Evolutionary conservation across 2,113 vertebrate species (phyloP).

Genomic region (Azemiops feae): DNA sequence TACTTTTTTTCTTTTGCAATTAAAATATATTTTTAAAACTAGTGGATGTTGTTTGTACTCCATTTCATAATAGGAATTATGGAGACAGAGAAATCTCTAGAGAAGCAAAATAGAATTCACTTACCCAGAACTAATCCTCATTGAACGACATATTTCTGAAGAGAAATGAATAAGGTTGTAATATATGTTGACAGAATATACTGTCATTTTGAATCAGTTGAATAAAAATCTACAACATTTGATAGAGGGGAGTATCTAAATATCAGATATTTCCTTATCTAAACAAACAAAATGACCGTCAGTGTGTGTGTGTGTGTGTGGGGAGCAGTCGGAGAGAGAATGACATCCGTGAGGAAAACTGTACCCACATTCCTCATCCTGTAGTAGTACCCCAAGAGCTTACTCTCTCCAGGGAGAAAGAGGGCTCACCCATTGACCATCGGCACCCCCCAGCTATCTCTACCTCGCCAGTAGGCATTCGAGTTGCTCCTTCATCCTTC

Average conservation of each 20-base stretch:
- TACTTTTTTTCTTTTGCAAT: slow-evolving; percentile 56
- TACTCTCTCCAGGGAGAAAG: neutral
- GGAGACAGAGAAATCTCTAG: neutral
- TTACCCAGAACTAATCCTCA: neutral
- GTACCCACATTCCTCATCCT: too few relatives aligned
- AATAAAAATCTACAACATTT: neutral
- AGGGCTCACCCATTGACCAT: neutral
- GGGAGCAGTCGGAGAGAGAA: neutral
- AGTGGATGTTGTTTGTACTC: slow-evolving; percentile 21
- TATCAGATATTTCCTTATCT: neutral
- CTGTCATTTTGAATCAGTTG: neutral
- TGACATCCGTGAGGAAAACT: too few relatives aligned
- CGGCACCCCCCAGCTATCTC: too few relatives aligned
- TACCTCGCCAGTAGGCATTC: too few relatives aligned
- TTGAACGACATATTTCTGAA: neutral
- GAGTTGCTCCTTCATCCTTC: too few relatives aligned
- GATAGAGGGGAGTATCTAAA: neutral
- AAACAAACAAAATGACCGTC: neutral
- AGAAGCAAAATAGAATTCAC: neutral
- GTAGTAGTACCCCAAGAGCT: too few relatives aligned
- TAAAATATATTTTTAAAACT: slow-evolving; percentile 42
- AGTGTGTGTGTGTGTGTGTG: too few relatives aligned
- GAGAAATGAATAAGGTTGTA: neutral
- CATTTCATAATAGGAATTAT: neutral
- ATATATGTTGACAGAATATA: neutral